Evolutionary conservation across 2,888 invertebrate species (phyloP), one percentile per base, ranked within the genome.

Genomic region (Brachyptera putata): DNA sequence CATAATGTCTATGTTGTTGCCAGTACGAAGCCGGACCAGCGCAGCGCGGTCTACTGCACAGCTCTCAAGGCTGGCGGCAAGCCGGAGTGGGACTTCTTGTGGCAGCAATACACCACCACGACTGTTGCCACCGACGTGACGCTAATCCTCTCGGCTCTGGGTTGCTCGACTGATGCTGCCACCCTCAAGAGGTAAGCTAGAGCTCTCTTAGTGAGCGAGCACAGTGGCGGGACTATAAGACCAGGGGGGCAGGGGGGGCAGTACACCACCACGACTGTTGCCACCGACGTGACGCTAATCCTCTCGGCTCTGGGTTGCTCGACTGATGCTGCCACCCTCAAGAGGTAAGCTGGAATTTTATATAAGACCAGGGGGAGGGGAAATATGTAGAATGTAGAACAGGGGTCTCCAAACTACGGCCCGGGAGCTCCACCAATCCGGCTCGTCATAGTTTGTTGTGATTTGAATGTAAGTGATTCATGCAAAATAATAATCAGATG

Each of bases 21-120:
- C 53, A 22, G 30, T 13, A 16, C 89, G 53, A 81, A 85, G 0
- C 80, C 80, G 11, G 84, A 87, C 70, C 78, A 86, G 26, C 82
- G 85, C 50, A 73, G 78, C 0, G 74, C 82, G 0, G 84, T 86
- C 1, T 87, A 85, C 71, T 87, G 87, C 69, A 74, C 76, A 4
- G 87, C 82, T 21, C 70, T 91, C 0, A 79, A 77, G 58, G 73
- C 81, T 60, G 89, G 90, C 39, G 81, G 81, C 0, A 74, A 80
- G 21, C 75, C 75, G 0, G 89, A 89, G 69, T 91, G 89, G 84
- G 79, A 86, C 30, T 85, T 86, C 71, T 75, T 88, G 37, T 87
- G 85, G 81, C 67, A 78, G 3, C 75, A 36, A n/a, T 63, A 63
- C 21, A 18, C 25, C 18, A 21, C 3, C 1, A 84, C 84, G 1